Conservation (phyloP, 2,888 invertebrate species). For the Lymantria monacha region DNA sequence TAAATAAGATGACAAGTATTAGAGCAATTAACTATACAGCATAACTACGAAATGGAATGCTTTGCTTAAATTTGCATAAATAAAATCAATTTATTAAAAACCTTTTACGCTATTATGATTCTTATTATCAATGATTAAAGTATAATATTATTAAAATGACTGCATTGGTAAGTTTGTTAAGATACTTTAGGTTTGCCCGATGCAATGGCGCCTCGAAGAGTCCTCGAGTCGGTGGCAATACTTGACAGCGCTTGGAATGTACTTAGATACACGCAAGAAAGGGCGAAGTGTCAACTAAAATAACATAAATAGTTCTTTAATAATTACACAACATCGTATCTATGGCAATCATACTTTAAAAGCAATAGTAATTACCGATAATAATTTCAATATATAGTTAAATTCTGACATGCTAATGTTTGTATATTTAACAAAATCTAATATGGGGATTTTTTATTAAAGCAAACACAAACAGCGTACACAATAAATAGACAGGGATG, state of each 20-base stretch:
- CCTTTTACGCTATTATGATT: constrained; percentile 18
- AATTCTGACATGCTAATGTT: too few species aligned
- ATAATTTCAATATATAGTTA: too few species aligned
- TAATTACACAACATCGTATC: constrained; percentile 4
- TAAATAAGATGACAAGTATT: too few species aligned
- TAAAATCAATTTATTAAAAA: constrained; percentile 9
- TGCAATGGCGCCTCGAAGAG: constrained; percentile 63
- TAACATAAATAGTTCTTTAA: constrained; percentile 13
- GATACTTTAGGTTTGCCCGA: constrained; percentile 37
- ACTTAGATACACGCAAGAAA: constrained; percentile 39
- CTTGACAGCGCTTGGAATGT: constrained; percentile 37
- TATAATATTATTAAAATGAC: neutral
- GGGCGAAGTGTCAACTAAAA: constrained; percentile 33
- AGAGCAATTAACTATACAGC: too few species aligned
- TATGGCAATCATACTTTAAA: too few species aligned
- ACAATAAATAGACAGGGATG: too few species aligned
- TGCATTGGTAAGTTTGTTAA: constrained; percentile 22
- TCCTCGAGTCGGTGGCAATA: constrained; percentile 57
- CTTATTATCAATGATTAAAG: constrained; percentile 14
- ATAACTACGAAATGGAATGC: constrained; percentile 30
- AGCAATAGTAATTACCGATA: too few species aligned
- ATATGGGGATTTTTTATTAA: too few species aligned
- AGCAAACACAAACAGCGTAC: too few species aligned
- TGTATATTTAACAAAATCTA: too few species aligned
- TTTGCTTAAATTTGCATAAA: constrained; percentile 31